A percentile compares a stretch with the other conserved stretches of the same genome.
phyloP scores from a whole-genome alignment of 2,797 vertebrate genomes.

The Gallinago nigripennis region DNA sequence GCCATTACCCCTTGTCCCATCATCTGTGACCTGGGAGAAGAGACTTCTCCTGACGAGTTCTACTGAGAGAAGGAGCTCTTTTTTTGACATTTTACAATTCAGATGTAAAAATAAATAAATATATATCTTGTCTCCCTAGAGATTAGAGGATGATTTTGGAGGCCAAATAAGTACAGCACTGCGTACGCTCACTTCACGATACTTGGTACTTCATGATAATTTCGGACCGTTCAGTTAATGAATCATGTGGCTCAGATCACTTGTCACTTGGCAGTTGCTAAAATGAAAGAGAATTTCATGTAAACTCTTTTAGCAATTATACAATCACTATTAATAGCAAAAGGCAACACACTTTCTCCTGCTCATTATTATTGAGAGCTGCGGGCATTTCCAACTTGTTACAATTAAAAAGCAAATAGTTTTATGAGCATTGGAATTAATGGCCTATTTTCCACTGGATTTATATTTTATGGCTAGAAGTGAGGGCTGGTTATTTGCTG shows the following conservation, averaged over 20 bases:
- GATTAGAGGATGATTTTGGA: background rate
- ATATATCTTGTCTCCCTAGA: background rate
- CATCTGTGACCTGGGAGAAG: no score
- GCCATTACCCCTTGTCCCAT: no score
- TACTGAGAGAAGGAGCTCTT: background rate
- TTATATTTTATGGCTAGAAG: background rate
- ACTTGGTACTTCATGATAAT: background rate
- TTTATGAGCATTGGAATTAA: background rate
- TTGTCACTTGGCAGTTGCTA: constrained; percentile 32
- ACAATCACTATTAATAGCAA: background rate
- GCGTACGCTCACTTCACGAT: background rate
- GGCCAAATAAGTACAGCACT: background rate
- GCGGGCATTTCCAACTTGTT: constrained; percentile 2
- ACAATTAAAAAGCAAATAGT: constrained; percentile 31
- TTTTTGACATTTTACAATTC: background rate
- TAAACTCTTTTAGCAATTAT: constrained; percentile 13
- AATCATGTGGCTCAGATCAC: background rate
- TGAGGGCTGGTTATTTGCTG: constrained; percentile 5
- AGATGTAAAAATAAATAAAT: background rate
- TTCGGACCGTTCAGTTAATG: constrained; percentile 30
- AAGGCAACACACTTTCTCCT: background rate
- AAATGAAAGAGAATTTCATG: constrained; percentile 29
- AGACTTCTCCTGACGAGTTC: background rate
- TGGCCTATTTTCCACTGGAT: constrained; percentile 9
- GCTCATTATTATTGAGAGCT: constrained; percentile 12